Evolutionary conservation across 2,797 vertebrate species (phyloP).

Genomic region (Echiichthys vipera): DNA sequence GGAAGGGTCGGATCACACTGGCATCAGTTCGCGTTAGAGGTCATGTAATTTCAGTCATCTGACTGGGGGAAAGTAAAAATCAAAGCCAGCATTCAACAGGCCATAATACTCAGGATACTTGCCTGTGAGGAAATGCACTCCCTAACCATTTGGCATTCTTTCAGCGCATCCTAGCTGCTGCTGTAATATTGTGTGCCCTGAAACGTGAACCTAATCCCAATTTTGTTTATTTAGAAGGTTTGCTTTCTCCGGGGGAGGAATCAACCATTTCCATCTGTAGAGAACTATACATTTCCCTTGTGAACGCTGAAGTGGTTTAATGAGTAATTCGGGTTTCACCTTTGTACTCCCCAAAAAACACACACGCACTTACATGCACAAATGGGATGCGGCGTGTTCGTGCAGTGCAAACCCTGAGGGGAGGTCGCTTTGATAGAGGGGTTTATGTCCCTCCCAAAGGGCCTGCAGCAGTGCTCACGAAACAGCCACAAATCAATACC

Average conservation of each 20-base stretch:
- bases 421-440: conserved; percentile 69
- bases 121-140: conserved; percentile 28
- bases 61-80: conserved; percentile 32
- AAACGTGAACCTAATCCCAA: conserved; percentile 34
- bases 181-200: conserved; percentile 15
- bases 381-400: conserved; percentile 11
- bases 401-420: conserved; percentile 40
- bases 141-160: conserved; percentile 20
- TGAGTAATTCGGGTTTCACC: conserved; percentile 42
- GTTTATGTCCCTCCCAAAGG: conserved; percentile 62
- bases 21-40: conserved; percentile 42
- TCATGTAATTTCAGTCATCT: conserved; percentile 57
- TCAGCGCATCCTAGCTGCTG: not conserved
- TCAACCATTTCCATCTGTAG: conserved; percentile 32
- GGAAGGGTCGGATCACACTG: conserved; percentile 27
- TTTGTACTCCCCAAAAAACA: conserved; percentile 25
- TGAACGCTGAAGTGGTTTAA: conserved; percentile 52
- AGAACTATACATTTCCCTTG: conserved; percentile 41
- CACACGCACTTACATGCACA: conserved; percentile 21
- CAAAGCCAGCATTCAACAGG: conserved; percentile 21
- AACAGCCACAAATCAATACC: conserved; percentile 77
- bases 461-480: conserved; percentile 54
- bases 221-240: conserved; percentile 54
- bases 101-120: conserved; percentile 23
- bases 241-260: conserved; percentile 28